Conservation (phyloP, 2,797 vertebrate genomes). For the Rhincodon typus region DNA sequence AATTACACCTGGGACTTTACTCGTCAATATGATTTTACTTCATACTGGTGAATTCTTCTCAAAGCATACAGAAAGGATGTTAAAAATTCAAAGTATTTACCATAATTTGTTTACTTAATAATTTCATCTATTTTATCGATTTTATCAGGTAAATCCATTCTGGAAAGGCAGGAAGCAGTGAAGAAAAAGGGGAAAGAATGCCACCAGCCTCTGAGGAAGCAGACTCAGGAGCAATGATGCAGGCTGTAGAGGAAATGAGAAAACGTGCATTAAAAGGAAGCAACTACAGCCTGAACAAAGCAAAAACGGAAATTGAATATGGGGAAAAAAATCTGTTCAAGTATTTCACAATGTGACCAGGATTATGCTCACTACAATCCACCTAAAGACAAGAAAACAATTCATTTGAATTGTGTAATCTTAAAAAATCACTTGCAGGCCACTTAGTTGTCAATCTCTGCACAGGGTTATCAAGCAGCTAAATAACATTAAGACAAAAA, state of each 20-base stretch:
- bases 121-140: not conserved
- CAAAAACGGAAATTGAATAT: not conserved
- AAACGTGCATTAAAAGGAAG: not conserved
- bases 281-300: not conserved
- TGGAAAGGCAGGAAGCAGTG: not conserved
- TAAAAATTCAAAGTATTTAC: no score
- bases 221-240: not conserved
- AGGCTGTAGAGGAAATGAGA: slow-evolving; percentile 12
- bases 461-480: not conserved
- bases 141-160: not conserved
- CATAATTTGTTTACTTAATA: not conserved
- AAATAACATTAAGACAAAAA: not conserved
- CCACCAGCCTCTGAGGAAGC: not conserved
- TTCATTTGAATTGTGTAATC: not conserved
- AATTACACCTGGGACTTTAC: not conserved
- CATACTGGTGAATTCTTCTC: not conserved
- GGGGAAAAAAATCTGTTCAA: not conserved
- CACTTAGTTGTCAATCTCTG: not conserved
- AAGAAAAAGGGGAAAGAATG: not conserved
- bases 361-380: not conserved
- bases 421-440: not conserved
- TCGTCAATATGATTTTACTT: not conserved
- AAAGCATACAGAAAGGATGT: not conserved
- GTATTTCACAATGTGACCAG: not conserved
- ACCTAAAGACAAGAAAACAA: not conserved